Evolutionary conservation across 2,888 invertebrate genomes (phyloP), one percentile per base, ranked within the genome.

Genomic region (Rhodophaea formosa): DNA sequence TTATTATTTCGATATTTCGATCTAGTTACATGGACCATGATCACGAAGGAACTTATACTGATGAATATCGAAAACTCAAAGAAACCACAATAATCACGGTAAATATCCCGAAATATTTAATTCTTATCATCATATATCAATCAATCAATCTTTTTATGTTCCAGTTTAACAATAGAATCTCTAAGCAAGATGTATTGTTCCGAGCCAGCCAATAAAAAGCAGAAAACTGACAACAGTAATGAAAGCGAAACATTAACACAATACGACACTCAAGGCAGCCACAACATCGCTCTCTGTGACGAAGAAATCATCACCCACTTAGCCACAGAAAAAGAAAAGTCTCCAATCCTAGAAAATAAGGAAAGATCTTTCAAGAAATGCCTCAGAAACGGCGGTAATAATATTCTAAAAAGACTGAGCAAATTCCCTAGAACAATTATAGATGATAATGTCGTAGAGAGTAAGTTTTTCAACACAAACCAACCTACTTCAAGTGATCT

Each of bases 391-490:
- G 79, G 81, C 32, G 83, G 80, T 7, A 82, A 83, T 59, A 73
- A 80, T 0, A 74, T 85, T 1, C 64, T 92, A 1, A 91, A 88
- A 69, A 86, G 82, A 74, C 68, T 93, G 1, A 93, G 93, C 66
- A 86, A 84, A 64, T 93, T 93, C 61, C 88, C 91, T 57, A 78
- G 89, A 66, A 93, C 92, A 0, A 68, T 87, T 1, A 62, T 90
- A 56, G 83, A 82, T 56, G 74, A 80, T 54, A 80, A 86, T 70
- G 77, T 92, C n/a, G 91, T 94, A 3, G 92, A 93, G 68, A 94
- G 94, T 68, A 92, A 93, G 57, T 94, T 93, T 74, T 94, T 94
- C 68, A 75, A 75, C 59, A 59, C 75, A 0, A 75, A 77, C 47
- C 30, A 75, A 49, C 60, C 66, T 57, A 74, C 65, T 45, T 59